These are phyloP conservation scores for Pterobdella sp. DNA, from an alignment of 2,888 invertebrate genomes.

Conservation along the genomic window DNA sequence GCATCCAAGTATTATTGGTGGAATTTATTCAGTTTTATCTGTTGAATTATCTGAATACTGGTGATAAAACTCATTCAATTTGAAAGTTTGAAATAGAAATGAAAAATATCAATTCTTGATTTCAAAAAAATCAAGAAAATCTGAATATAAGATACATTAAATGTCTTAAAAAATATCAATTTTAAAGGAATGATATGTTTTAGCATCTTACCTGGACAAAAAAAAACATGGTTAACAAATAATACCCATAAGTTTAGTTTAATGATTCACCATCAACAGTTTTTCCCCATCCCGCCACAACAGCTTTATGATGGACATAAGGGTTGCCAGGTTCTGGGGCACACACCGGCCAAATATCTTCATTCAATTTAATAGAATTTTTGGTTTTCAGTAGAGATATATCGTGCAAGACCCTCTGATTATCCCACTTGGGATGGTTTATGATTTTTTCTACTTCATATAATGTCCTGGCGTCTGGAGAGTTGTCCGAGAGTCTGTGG, in stretches of 20 bases:
- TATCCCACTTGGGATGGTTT: background rate
- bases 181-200: too few species aligned
- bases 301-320: background rate
- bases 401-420: background rate
- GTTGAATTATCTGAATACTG: too few species aligned
- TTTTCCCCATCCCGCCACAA: background rate
- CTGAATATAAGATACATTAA: too few species aligned
- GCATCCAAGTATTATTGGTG: background rate
- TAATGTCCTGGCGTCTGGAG: background rate
- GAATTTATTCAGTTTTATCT: too few species aligned
- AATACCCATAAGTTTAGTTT: background rate
- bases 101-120: too few species aligned
- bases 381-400: background rate
- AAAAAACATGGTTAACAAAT: too few species aligned
- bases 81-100: too few species aligned
- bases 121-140: too few species aligned
- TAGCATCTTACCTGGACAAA: too few species aligned
- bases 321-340: background rate
- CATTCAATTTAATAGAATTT: background rate
- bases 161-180: too few species aligned
- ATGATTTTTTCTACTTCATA: background rate
- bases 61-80: too few species aligned
- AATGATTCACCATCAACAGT: background rate
- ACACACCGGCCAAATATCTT: background rate
- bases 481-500: background rate